Evolutionary conservation across 1,140 invertebrate species (phyloP).

Genomic region (Trinorchestia longiramus): DNA sequence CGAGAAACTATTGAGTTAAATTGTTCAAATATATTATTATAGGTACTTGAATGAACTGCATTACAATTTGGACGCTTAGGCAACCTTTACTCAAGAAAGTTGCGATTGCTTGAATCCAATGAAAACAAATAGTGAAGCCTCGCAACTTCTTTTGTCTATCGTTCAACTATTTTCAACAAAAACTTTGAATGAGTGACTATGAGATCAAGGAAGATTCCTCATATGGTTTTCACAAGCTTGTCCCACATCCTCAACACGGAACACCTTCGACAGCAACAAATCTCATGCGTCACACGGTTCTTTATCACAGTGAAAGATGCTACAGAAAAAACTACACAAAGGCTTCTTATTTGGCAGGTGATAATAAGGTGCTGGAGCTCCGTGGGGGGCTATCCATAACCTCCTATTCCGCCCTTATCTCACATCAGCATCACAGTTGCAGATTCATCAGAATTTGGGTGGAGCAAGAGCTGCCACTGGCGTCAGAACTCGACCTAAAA

Average conservation of each 20-base stretch:
- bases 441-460: conserved; percentile 28
- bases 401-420: conserved; percentile 28
- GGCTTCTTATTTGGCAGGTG: conserved; percentile 52
- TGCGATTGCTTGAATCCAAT: not conserved
- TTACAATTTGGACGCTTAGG: not conserved
- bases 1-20: not conserved
- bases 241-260: conserved; percentile 28
- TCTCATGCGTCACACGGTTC: not conserved
- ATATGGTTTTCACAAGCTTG: conserved; percentile 33
- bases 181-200: not conserved
- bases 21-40: not conserved
- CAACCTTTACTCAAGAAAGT: not conserved
- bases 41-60: not conserved
- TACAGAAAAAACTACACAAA: conserved; percentile 15
- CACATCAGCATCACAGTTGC: not conserved
- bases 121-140: not conserved
- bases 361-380: conserved; percentile 36
- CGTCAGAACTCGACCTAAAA: not conserved
- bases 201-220: conserved; percentile 18
- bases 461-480: conserved; percentile 18
- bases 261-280: conserved; percentile 41
- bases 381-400: conserved; percentile 30
- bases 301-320: conserved; percentile 37
- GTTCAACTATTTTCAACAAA: not conserved
- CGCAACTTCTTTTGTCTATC: not conserved